Conservation (phyloP, 2,113 vertebrate species). For the Vicugna pacos region DNA sequence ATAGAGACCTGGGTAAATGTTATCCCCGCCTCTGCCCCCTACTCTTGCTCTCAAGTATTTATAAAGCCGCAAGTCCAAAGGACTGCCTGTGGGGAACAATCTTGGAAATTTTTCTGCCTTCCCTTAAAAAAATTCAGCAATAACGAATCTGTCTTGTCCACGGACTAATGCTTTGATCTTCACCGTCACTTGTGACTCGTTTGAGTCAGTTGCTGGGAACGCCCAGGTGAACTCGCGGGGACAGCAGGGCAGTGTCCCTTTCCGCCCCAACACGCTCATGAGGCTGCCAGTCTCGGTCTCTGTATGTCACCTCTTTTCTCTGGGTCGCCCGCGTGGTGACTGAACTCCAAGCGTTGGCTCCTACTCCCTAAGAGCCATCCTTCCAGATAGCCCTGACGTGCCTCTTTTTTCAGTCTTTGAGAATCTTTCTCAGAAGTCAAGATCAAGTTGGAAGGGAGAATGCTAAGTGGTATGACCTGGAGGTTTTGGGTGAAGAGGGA, state of each 20-base stretch:
- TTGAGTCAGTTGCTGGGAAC: background rate
- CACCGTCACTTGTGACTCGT: background rate
- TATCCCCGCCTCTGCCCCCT: background rate
- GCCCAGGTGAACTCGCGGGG: background rate
- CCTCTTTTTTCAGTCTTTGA: background rate
- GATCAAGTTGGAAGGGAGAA: background rate
- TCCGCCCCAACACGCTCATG: background rate
- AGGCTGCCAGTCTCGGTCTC: background rate
- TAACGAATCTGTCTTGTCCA: background rate
- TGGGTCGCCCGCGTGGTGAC: background rate
- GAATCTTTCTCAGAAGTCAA: background rate
- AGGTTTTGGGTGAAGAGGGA: background rate
- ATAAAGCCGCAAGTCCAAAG: background rate
- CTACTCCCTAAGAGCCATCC: background rate
- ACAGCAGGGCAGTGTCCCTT: background rate
- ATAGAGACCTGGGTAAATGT: background rate
- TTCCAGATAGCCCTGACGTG: background rate
- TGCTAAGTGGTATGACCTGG: background rate
- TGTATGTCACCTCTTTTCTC: background rate
- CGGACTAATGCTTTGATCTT: background rate
- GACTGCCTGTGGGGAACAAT: background rate
- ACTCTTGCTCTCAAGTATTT: background rate
- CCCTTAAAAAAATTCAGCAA: background rate
- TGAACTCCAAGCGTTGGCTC: background rate
- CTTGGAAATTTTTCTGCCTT: background rate